These are phyloP conservation scores for Cairina moschata DNA, from an alignment of 2,113 vertebrate species.

Conservation along the genomic window DNA sequence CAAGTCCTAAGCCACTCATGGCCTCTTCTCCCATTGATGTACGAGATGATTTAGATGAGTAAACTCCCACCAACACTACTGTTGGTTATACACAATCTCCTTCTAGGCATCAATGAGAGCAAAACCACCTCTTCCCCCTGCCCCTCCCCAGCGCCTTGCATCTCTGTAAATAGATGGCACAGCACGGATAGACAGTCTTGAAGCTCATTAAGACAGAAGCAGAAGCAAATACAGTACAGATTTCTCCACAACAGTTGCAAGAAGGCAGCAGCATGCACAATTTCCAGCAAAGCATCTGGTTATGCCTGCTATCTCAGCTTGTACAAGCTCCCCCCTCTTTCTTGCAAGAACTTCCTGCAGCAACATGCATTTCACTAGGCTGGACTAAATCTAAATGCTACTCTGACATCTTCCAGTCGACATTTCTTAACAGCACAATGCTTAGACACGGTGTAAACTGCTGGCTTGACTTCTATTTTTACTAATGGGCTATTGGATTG, in stretches of 20 bases:
- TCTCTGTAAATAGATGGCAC: not conserved
- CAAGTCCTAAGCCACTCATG: not conserved
- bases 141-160: not conserved
- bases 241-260: not conserved
- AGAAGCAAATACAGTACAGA: not conserved
- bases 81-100: not conserved
- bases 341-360: not conserved
- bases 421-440: not conserved
- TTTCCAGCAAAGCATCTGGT: slow-evolving; percentile 9
- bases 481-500: not conserved
- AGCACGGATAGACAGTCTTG: not conserved
- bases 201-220: not conserved
- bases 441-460: not conserved
- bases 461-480: not conserved
- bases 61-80: not conserved
- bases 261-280: slow-evolving; percentile 34
- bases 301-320: not conserved
- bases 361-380: not conserved
- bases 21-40: slow-evolving; percentile 32
- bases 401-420: not conserved
- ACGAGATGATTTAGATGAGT: not conserved
- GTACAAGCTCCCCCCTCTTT: not conserved
- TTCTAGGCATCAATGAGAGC: not conserved
- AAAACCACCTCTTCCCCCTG: not conserved
- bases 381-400: not conserved